These are phyloP conservation scores for Vombatus ursinus DNA, from an alignment of 2,113 vertebrate genomes.

Conservation along the genomic window DNA sequence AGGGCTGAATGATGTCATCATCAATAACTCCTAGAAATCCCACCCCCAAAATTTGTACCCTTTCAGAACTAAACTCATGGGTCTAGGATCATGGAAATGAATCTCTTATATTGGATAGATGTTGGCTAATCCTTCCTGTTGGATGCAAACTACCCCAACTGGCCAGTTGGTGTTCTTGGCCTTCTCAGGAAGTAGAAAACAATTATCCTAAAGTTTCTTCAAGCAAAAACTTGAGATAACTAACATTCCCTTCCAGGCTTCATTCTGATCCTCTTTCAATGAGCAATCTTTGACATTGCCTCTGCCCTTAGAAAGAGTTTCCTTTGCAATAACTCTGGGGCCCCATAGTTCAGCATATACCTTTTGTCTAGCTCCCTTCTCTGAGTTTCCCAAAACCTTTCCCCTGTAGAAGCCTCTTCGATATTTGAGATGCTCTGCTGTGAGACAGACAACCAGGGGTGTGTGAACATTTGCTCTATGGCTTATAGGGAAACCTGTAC, in stretches of 20 bases:
- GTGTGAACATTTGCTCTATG: neutral
- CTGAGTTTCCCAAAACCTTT: neutral
- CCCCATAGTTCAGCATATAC: slow-evolving; percentile 27
- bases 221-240: neutral
- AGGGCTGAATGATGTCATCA: neutral
- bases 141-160: neutral
- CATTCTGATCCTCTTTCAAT: neutral
- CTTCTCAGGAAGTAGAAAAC: neutral
- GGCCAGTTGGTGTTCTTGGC: neutral
- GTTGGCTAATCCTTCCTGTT: neutral
- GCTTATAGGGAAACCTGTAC: neutral
- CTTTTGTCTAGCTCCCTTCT: slow-evolving; percentile 5
- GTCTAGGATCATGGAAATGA: neutral
- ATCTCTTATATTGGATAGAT: neutral
- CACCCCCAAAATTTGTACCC: slow-evolving; percentile 1
- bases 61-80: neutral
- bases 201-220: neutral
- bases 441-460: neutral
- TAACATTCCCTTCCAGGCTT: neutral
- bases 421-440: neutral
- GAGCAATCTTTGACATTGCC: neutral
- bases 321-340: neutral
- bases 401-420: neutral
- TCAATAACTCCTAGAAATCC: neutral
- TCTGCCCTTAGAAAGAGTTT: neutral